phyloP scores from a whole-genome alignment of 2,113 vertebrate genomes.

The Eulemur rufifrons region DNA sequence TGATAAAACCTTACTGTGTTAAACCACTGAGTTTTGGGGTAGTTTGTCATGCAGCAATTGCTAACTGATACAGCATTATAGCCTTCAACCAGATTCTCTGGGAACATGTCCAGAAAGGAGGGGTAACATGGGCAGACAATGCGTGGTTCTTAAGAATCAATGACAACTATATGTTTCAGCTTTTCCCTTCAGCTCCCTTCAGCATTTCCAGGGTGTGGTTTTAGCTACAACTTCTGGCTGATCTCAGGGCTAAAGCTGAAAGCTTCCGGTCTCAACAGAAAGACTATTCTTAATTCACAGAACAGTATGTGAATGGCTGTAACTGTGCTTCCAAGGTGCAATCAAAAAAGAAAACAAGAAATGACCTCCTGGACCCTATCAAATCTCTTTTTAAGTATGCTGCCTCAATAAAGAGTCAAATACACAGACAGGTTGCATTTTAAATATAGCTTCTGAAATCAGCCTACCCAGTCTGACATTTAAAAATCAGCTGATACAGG shows the following conservation, averaged over 20 bases:
- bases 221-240: neutral
- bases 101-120: neutral
- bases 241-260: neutral
- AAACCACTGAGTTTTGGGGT: neutral
- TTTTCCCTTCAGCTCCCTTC: neutral
- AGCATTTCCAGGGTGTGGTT: neutral
- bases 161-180: neutral
- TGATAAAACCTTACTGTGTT: neutral
- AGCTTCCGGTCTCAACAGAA: constrained; percentile 9
- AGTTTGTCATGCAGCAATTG: neutral
- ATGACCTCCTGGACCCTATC: neutral
- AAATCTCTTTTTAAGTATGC: neutral
- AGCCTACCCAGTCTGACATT: constrained; percentile 58
- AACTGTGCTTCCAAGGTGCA: neutral
- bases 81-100: too few relatives aligned
- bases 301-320: neutral
- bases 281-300: neutral
- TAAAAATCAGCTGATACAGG: constrained; percentile 56
- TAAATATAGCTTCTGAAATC: constrained; percentile 64
- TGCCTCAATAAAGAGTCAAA: neutral
- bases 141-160: neutral
- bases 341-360: constrained; percentile 21
- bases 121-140: neutral
- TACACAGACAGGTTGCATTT: neutral
- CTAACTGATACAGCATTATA: neutral